These are phyloP conservation scores for Parnassius orleans DNA, from an alignment of 2,888 invertebrate genomes.

Conservation along the genomic window DNA sequence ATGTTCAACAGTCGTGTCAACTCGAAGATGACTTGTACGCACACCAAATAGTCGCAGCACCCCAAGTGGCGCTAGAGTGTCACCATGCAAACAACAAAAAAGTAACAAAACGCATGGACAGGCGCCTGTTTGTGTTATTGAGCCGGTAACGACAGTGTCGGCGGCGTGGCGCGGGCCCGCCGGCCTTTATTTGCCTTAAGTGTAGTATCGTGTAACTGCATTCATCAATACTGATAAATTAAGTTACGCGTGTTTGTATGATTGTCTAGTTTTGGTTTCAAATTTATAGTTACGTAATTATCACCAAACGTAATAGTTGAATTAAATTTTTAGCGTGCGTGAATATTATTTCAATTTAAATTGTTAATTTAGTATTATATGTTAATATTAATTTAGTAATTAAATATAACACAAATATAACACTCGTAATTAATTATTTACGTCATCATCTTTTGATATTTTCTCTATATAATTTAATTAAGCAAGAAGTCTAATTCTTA, in stretches of 20 bases:
- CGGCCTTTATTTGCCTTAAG: slow-evolving; percentile 6
- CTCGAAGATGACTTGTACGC: not conserved
- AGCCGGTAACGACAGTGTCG: not conserved
- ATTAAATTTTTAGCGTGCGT: too few relatives aligned
- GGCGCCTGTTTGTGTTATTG: slow-evolving; percentile 1
- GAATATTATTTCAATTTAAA: too few relatives aligned
- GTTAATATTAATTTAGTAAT: too few relatives aligned
- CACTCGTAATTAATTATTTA: too few relatives aligned
- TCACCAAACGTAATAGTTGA: too few relatives aligned
- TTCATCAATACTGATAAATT: slow-evolving; percentile 8
- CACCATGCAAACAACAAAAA: slow-evolving; percentile 2
- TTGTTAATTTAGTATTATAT: too few relatives aligned
- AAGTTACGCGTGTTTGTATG: not conserved
- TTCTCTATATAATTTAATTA: too few relatives aligned
- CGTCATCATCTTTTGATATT: too few relatives aligned
- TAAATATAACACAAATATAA: too few relatives aligned
- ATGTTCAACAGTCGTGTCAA: not conserved
- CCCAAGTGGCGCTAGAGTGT: slow-evolving; percentile 6
- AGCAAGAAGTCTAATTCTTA: too few relatives aligned
- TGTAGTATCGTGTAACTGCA: slow-evolving; percentile 17
- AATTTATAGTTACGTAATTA: not conserved
- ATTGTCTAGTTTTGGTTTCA: not conserved
- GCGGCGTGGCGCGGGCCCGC: not conserved
- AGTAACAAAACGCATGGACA: not conserved
- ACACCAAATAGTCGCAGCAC: not conserved